Conservation (phyloP, 2,113 vertebrate genomes). For the Micronycteris hirsuta region DNA sequence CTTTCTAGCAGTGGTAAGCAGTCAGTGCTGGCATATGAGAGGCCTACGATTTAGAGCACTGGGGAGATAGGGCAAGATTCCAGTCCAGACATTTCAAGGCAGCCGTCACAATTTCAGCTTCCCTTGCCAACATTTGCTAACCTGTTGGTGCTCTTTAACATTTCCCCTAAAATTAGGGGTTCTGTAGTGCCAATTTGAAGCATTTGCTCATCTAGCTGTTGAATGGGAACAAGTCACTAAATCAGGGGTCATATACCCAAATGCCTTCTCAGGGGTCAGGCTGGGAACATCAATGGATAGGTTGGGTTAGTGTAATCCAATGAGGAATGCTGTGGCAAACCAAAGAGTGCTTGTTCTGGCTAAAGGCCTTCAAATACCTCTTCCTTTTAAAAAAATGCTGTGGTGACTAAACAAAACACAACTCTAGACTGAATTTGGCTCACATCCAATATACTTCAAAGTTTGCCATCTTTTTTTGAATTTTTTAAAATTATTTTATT, state of each 20-base stretch:
- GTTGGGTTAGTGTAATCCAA: background rate
- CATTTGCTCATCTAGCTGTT: background rate
- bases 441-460: background rate
- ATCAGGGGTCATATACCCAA: background rate
- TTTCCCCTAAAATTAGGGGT: background rate
- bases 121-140: background rate
- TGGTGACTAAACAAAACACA: background rate
- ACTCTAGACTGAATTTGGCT: background rate
- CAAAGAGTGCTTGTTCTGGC: background rate
- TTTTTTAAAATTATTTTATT: too few species aligned
- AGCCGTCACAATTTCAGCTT: background rate
- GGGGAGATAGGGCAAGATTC: background rate
- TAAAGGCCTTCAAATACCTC: background rate
- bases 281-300: background rate
- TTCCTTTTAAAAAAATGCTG: background rate
- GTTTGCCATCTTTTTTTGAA: background rate
- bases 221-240: background rate
- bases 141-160: background rate
- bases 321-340: background rate
- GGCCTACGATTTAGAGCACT: background rate
- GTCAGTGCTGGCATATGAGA: background rate
- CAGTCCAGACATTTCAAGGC: background rate
- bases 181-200: background rate
- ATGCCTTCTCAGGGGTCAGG: background rate
- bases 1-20: background rate